phyloP scores from a whole-genome alignment of 2,797 vertebrate genomes.

The Poeciliopsis paucimaculata region DNA sequence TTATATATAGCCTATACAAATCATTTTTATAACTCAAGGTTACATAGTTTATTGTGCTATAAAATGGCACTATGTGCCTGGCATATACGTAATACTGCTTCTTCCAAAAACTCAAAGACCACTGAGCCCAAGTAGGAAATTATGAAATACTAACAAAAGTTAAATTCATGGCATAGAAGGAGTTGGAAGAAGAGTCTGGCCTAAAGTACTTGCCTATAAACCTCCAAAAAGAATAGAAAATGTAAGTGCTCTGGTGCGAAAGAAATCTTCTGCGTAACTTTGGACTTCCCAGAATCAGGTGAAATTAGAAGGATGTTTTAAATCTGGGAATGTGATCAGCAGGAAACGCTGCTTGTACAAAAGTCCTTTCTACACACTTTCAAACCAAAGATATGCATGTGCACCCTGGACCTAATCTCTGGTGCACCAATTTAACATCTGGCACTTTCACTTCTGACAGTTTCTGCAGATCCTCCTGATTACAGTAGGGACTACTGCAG shows the following conservation, averaged over 20 bases:
- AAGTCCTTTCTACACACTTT: slow-evolving; percentile 32
- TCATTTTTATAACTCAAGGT: no score
- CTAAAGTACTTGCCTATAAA: neutral
- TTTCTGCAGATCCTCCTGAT: slow-evolving; percentile 68
- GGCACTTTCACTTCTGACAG: slow-evolving; percentile 56
- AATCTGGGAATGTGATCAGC: slow-evolving; percentile 5
- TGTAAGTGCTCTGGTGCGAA: neutral
- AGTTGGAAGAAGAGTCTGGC: neutral
- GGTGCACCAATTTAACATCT: slow-evolving; percentile 61
- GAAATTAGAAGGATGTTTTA: slow-evolving; percentile 32
- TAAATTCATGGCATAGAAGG: neutral
- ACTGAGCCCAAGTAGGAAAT: neutral
- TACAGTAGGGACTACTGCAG: slow-evolving; percentile 52
- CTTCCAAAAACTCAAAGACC: neutral
- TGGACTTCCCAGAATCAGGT: neutral
- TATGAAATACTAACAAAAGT: neutral
- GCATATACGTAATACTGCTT: no score
- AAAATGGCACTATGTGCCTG: no score
- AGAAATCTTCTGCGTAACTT: neutral
- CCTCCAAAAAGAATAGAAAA: neutral
- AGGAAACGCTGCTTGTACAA: slow-evolving; percentile 28
- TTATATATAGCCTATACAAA: no score
- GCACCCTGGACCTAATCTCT: slow-evolving; percentile 52
- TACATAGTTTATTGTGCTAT: no score
- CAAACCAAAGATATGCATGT: slow-evolving; percentile 60